phyloP scores from a whole-genome alignment of 2,888 invertebrate species.

The Temnothorax unifasciatus region DNA sequence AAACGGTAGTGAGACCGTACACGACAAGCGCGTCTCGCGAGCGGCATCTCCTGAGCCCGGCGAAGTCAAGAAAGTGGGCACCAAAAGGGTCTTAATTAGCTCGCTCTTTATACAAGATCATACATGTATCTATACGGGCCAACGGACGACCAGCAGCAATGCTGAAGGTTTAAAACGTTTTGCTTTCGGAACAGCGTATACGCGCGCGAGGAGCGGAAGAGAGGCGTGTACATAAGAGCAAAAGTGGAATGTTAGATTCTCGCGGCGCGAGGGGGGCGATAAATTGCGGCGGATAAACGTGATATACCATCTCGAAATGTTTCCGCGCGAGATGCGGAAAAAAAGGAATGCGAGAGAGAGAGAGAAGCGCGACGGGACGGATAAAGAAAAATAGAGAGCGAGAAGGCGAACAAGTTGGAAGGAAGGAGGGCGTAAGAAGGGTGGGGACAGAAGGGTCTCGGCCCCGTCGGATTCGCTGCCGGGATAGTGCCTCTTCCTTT shows the following conservation, averaged over 20 bases:
- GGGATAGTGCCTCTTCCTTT: slow-evolving; percentile 72
- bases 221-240: slow-evolving; percentile 20
- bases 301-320: slow-evolving; percentile 60
- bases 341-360: not conserved
- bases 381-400: slow-evolving; percentile 44
- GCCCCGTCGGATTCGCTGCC: slow-evolving; percentile 52
- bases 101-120: slow-evolving; percentile 17
- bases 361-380: not conserved
- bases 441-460: slow-evolving; percentile 30
- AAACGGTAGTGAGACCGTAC: slow-evolving; percentile 68
- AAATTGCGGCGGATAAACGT: slow-evolving; percentile 66
- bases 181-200: not conserved
- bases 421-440: slow-evolving; percentile 15
- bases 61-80: not conserved
- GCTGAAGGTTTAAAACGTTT: slow-evolving; percentile 2
- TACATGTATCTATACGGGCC: not conserved
- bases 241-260: slow-evolving; percentile 23
- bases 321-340: slow-evolving; percentile 41
- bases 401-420: slow-evolving; percentile 37
- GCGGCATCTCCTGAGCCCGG: slow-evolving; percentile 1
- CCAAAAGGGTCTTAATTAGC: slow-evolving; percentile 45
- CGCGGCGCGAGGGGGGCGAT: slow-evolving; percentile 53
- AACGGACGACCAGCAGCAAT: not conserved
- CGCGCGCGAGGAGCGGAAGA: not conserved
- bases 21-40: slow-evolving; percentile 29